Base-by-base conservation (phyloP, 1,140 invertebrate species). In the Platyura marginata region DNA sequence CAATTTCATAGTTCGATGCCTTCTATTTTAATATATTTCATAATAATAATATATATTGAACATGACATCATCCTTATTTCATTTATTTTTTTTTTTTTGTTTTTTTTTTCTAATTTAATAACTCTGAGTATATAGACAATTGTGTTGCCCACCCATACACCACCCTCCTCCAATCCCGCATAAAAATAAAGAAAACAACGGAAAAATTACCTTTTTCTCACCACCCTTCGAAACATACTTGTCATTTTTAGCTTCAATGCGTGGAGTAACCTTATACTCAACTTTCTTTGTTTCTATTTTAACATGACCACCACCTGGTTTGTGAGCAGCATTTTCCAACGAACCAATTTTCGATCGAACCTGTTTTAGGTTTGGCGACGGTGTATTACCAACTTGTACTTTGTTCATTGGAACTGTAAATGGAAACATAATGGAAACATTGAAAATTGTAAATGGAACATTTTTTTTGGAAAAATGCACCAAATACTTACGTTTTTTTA, bases 271-370 rank as follows among this genome's bases (percentile, higher is more conserved):
- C 53, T 82, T 82, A 49, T 88, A 86, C 47, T 91, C 84, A 8
- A 91, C 61, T 63, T 91, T 91, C 52, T 81, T 79, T 43, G 76
- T 77, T 61, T 90, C 83, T 46, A 92, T 90, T 68, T 90, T 91
- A 11, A 93, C 73, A 50, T 90, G 80, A 21, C 90, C 90, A 33
- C 89, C 91, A 16, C 87, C 83, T 2, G 89, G 88, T 56, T 86
- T 92, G 61, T 96, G 85, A 37, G 72, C 79, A 1, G 88, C 71
- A 59, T 95, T 95, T n/a, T 90, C 77, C 54, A 95, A 62, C 2
- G 91, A 95, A 5, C 92, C 92, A 48, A 96, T 88, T 69, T 94
- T 95, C 13, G 90, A 92, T 62, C 79, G 79, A 2, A 91, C 85
- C 40, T 82, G 75, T 65, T 89, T 89, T 34, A 94, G 62, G 59